These are phyloP conservation scores for Setophaga petechia DNA, from an alignment of 2,113 vertebrate species.

Conservation along the genomic window DNA sequence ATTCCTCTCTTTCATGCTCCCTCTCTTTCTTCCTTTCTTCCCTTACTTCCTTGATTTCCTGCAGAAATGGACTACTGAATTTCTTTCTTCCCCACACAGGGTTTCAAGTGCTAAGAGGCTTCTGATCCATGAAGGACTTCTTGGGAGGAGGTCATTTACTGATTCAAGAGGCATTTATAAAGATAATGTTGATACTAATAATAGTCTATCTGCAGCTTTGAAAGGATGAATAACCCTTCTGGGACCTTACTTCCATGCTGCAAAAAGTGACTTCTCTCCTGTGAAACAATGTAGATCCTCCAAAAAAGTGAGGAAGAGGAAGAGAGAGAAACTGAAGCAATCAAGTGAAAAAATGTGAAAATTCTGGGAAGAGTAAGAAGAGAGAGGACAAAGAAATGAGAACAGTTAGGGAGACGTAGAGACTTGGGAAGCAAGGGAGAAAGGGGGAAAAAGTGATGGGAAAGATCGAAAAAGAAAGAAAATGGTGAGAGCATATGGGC, in stretches of 20 bases:
- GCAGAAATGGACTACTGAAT: not conserved
- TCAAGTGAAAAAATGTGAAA: not conserved
- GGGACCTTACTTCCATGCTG: not conserved
- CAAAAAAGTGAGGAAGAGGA: not conserved
- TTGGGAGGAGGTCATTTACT: not conserved
- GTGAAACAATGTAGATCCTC: not conserved
- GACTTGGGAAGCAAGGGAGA: not conserved
- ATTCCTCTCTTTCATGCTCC: fast-evolving
- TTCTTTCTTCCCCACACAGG: not conserved
- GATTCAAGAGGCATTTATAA: not conserved
- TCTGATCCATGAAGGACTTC: not conserved
- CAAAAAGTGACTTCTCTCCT: not conserved
- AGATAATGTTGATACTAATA: not conserved
- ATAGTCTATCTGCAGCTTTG: not conserved
- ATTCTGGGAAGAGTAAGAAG: not conserved
- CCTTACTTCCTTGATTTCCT: not conserved
- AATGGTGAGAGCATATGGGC: not conserved
- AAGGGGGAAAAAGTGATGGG: not conserved
- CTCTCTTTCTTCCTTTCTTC: not conserved
- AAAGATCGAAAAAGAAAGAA: not conserved
- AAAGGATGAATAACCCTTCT: not conserved
- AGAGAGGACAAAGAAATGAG: not conserved
- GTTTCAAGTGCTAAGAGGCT: not conserved
- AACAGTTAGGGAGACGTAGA: not conserved
- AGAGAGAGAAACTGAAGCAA: not conserved